Base-by-base conservation (phyloP, 2,113 vertebrate species). In the Arenaria interpres region DNA sequence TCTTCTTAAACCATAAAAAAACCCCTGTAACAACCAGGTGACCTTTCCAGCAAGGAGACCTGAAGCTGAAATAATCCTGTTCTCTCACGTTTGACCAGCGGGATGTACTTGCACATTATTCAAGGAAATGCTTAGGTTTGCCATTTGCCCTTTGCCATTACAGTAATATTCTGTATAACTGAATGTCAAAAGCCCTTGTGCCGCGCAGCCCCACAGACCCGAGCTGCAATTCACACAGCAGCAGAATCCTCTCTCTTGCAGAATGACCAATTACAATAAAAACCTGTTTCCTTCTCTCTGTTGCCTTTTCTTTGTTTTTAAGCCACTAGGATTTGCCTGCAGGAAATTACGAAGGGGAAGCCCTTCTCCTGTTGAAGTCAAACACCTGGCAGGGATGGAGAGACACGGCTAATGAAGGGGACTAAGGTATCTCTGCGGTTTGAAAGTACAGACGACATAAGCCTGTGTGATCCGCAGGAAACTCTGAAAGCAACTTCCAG, bases 11-110 rank as follows among this genome's bases (percentile, higher is more conserved):
- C 15, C 50, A 37, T 6, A 33, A 46, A 48, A 84, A 45, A 41
- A 21, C 4, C 1, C 0, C 5, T 24, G 4, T 45, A 83, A 30
- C 50, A 69, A n/a, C 10, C 30, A 46, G 0, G 6, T 30, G n/a
- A 45, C 28, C 7, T n/a, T 43, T 37, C 12, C 59, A 81, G 60
- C 1, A 6, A 64, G 35, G 62, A 85, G 60, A 68, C 18, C 46
- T 14, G 37, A 74, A 46, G 45, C 9, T 7, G 2, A 60, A 78
- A 84, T 27, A 81, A 77, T 74, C 50, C 68, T 12, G 21, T 43
- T 54, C 16, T 57, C 71, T 57, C 35, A 6, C 32, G n/a, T 53
- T 2, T 54, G 41, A 54, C 45, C 75, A 94, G 27, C 7, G 3
- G 39, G 68, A 89, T 8, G 18, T 1, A 57, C 12, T 25, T 62